Evolutionary conservation across 2,888 invertebrate genomes (phyloP).

Genomic region (Thumatha senex): DNA sequence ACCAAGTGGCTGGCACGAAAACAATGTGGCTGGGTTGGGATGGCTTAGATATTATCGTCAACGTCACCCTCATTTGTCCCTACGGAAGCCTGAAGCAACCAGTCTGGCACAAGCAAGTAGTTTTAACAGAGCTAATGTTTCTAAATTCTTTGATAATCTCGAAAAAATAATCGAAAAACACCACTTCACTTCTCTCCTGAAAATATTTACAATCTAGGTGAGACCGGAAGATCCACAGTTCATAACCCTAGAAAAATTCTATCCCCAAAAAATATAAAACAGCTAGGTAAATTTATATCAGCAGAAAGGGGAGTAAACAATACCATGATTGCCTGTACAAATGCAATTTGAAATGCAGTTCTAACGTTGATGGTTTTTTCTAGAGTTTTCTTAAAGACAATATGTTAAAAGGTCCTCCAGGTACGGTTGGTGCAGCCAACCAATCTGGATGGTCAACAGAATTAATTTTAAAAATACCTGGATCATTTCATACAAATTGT

Average conservation of each 20-base stretch:
- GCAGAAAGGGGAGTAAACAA: background rate
- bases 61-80: background rate
- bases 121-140: background rate
- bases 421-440: no score
- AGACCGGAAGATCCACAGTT: background rate
- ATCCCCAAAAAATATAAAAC: background rate
- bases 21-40: background rate
- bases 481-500: no score
- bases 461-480: no score
- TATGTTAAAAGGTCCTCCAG: background rate
- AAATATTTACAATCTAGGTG: background rate
- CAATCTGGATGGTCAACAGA: no score
- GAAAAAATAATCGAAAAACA: background rate
- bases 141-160: no score
- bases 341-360: background rate
- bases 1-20: background rate
- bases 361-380: background rate
- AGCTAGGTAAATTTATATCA: background rate
- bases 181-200: background rate
- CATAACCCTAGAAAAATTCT: background rate
- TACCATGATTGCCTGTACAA: background rate
- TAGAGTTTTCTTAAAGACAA: background rate
- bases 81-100: background rate
- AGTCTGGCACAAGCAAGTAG: background rate
- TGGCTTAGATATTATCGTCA: background rate